These are phyloP conservation scores for Diplodus sargus DNA, from an alignment of 2,797 vertebrate species.

Conservation along the genomic window DNA sequence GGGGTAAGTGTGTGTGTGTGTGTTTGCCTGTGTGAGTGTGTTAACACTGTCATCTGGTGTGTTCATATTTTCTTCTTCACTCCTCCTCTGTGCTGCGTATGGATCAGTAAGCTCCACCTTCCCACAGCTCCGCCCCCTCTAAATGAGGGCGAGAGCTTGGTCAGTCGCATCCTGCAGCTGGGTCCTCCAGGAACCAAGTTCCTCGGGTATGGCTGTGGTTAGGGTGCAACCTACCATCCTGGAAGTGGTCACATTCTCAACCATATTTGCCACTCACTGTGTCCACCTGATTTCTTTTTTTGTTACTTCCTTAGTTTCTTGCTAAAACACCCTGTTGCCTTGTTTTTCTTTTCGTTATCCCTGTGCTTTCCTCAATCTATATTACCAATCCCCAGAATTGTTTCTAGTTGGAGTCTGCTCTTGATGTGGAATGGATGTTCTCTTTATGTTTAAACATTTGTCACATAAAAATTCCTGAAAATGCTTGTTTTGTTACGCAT, in stretches of 20 bases:
- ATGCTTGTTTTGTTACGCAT: slow-evolving; percentile 38
- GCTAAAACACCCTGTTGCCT: slow-evolving; percentile 18
- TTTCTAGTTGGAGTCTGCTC: slow-evolving; percentile 37
- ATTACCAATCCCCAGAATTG: neutral
- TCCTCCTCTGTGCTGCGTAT: slow-evolving; percentile 80
- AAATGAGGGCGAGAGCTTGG: slow-evolving; percentile 99
- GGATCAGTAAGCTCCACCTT: slow-evolving; percentile 99
- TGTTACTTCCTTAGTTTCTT: slow-evolving; percentile 31
- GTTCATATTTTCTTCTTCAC: slow-evolving; percentile 78
- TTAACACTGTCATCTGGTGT: slow-evolving; percentile 58
- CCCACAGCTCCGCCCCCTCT: slow-evolving; percentile 99
- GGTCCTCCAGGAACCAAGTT: slow-evolving; percentile 99
- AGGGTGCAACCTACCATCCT: slow-evolving; percentile 83
- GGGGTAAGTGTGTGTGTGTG: slow-evolving; percentile 86
- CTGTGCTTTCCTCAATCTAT: slow-evolving; percentile 18
- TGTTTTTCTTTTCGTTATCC: slow-evolving; percentile 1
- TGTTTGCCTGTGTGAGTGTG: slow-evolving; percentile 42
- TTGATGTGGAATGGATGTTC: slow-evolving; percentile 33
- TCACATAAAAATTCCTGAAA: neutral
- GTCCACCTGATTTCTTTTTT: slow-evolving; percentile 46
- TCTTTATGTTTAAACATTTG: slow-evolving; percentile 33
- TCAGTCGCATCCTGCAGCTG: slow-evolving; percentile 99
- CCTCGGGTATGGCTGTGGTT: slow-evolving; percentile 96
- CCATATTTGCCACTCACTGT: slow-evolving; percentile 68
- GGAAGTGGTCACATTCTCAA: slow-evolving; percentile 80